phyloP scores from a whole-genome alignment of 2,888 invertebrate genomes.

The Pachycephus smyrnensis region DNA sequence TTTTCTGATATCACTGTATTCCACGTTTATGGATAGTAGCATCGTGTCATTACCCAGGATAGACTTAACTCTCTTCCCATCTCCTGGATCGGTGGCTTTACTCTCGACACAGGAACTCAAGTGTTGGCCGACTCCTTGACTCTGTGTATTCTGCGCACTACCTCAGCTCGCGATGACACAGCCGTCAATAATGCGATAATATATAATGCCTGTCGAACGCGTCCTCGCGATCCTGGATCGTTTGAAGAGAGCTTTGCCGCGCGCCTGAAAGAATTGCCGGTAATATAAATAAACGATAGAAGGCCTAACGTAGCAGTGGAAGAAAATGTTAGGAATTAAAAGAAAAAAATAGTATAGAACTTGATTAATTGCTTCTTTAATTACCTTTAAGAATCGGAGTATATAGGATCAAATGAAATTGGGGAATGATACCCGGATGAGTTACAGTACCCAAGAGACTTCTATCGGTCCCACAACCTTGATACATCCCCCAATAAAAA shows the following conservation, averaged over 20 bases:
- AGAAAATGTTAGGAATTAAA: neutral
- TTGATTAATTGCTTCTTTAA: neutral
- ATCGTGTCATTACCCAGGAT: conserved; percentile 18
- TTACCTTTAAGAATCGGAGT: neutral
- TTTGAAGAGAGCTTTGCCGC: neutral
- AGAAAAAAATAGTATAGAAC: neutral
- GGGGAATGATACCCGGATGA: neutral
- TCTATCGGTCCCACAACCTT: neutral
- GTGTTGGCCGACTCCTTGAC: conserved; percentile 51
- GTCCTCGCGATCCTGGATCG: neutral
- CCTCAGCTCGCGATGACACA: conserved; percentile 31
- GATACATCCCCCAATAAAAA: neutral
- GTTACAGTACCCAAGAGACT: neutral
- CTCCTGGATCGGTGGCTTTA: neutral
- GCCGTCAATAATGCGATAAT: conserved; percentile 43
- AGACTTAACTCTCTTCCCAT: conserved; percentile 33
- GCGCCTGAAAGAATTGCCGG: conserved; percentile 9
- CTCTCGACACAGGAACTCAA: conserved; percentile 26
- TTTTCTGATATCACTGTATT: neutral
- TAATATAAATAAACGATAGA: conserved; percentile 24
- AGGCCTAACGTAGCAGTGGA: conserved; percentile 19
- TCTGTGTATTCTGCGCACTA: conserved; percentile 39
- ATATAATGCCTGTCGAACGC: conserved; percentile 45
- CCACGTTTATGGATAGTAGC: neutral
- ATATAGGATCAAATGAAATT: neutral